Conservation (phyloP, 1,140 invertebrate species). For the Drosophila miranda region DNA sequence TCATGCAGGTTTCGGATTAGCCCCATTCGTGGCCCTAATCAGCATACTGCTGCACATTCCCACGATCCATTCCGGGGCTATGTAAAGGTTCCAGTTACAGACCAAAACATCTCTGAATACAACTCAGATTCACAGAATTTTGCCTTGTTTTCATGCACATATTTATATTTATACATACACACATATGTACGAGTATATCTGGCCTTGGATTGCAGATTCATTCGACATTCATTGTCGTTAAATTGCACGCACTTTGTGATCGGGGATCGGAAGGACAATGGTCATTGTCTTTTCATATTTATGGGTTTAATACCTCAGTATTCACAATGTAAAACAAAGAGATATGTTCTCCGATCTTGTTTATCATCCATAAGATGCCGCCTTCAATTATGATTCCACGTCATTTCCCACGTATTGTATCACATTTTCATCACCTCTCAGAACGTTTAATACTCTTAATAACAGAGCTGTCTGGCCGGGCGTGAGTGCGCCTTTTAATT, state of each 20-base stretch:
- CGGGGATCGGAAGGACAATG: slow-evolving; percentile 54
- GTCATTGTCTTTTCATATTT: slow-evolving; percentile 54
- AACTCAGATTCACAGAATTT: slow-evolving; percentile 17
- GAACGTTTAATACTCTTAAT: slow-evolving; percentile 22
- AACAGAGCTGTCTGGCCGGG: slow-evolving; percentile 12
- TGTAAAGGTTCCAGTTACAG: background rate
- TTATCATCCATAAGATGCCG: background rate
- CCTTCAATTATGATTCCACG: slow-evolving; percentile 17
- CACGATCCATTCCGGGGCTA: slow-evolving; percentile 16
- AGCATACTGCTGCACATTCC: slow-evolving; percentile 44
- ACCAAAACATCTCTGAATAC: background rate
- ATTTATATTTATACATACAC: slow-evolving; percentile 23
- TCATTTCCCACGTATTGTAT: slow-evolving; percentile 4
- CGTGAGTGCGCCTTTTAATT: slow-evolving; percentile 54
- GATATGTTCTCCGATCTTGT: slow-evolving; percentile 5
- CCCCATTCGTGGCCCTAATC: slow-evolving; percentile 26
- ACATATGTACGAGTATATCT: background rate
- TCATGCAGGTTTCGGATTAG: slow-evolving; percentile 35
- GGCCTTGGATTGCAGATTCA: slow-evolving; percentile 1
- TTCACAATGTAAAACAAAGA: slow-evolving; percentile 24
- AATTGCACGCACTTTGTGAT: slow-evolving; percentile 27
- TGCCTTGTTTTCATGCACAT: slow-evolving; percentile 1
- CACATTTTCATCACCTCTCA: slow-evolving; percentile 27
- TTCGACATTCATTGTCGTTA: slow-evolving; percentile 20
- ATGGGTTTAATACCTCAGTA: slow-evolving; percentile 7